These are phyloP conservation scores for Procambarus clarkii DNA, from an alignment of 1,140 invertebrate species.

Conservation along the genomic window DNA sequence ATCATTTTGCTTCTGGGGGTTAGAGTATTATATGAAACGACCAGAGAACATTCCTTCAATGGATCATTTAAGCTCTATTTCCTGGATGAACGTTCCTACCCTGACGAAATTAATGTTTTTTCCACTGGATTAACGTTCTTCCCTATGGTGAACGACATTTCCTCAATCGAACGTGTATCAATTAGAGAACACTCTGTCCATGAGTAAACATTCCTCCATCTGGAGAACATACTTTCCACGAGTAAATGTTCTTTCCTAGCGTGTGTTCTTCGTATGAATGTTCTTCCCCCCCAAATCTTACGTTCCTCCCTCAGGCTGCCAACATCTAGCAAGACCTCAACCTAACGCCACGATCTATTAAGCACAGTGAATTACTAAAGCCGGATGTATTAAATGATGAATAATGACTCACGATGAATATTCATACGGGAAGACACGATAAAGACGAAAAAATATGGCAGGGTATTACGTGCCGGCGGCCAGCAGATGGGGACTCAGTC, in stretches of 20 bases:
- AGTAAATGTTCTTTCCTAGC: neutral
- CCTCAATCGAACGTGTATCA: no score
- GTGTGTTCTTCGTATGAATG: neutral
- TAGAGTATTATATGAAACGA: no score
- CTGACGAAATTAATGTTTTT: no score
- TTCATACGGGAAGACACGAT: conserved; percentile 61
- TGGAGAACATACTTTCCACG: neutral
- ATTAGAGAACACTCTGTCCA: neutral
- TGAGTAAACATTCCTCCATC: neutral
- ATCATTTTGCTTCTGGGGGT: no score
- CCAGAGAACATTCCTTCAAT: no score
- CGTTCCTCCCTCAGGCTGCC: neutral
- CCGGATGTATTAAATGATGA: conserved; percentile 55
- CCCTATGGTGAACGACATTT: no score
- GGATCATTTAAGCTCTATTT: no score
- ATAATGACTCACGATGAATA: conserved; percentile 60
- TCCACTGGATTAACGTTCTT: no score
- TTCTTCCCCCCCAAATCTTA: no score
- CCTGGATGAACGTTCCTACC: no score
- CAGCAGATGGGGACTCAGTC: neutral
- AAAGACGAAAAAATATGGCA: conserved; percentile 1
- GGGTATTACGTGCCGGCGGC: neutral
- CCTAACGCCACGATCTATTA: conserved; percentile 48
- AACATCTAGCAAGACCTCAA: neutral
- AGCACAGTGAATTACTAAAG: conserved; percentile 38